Evolutionary conservation across 2,888 invertebrate genomes (phyloP).

Genomic region (Operophtera brumata): DNA sequence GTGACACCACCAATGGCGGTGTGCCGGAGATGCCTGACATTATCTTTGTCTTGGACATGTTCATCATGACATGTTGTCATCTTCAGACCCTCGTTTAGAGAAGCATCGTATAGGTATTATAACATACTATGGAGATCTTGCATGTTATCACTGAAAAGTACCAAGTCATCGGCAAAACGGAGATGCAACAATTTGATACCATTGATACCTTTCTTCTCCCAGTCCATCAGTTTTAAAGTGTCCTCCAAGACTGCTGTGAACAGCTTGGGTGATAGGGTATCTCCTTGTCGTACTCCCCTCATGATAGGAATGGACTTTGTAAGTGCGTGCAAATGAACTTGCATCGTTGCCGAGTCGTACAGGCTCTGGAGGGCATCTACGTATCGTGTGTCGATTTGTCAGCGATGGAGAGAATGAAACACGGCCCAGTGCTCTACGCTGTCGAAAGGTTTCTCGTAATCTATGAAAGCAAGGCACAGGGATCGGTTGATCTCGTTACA

Average conservation of each 20-base stretch:
- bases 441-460: conserved; percentile 2
- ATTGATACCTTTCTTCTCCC: background rate
- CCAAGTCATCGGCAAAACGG: no score
- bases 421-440: conserved; percentile 1
- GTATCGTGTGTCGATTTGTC: background rate
- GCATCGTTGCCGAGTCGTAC: background rate
- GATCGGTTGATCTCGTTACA: conserved; percentile 3
- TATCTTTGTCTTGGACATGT: no score
- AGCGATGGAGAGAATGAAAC: background rate
- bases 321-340: background rate
- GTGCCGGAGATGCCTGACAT: no score
- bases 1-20: no score
- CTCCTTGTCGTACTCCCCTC: background rate
- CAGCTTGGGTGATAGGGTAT: no score
- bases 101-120: no score
- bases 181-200: no score
- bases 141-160: no score
- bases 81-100: no score
- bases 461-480: conserved; percentile 2
- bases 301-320: background rate
- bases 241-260: background rate
- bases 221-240: background rate
- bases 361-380: conserved; percentile 1
- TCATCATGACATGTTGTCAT: no score
- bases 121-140: no score